Evolutionary conservation across 2,113 vertebrate species (phyloP).

Genomic region (Podarcis cretensis): DNA sequence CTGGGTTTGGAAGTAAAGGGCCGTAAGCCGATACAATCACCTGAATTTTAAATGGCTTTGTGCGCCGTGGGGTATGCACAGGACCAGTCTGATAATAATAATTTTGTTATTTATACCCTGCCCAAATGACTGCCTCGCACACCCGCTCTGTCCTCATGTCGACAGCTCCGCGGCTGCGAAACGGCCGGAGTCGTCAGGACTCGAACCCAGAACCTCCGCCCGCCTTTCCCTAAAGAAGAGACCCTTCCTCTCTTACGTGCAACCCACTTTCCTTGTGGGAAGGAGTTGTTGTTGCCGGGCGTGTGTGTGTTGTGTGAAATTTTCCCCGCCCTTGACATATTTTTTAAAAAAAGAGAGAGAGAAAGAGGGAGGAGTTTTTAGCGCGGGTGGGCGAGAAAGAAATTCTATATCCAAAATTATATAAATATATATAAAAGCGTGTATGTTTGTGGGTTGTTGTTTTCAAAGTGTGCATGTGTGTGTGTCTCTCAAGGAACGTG

Average conservation of each 20-base stretch:
- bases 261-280: too few relatives aligned
- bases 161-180: not conserved
- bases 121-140: too few relatives aligned
- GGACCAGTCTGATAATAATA: too few relatives aligned
- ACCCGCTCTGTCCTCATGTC: not conserved
- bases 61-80: not conserved
- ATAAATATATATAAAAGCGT: constrained; percentile 21
- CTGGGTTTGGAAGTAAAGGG: too few relatives aligned
- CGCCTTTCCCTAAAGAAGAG: not conserved
- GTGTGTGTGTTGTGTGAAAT: too few relatives aligned
- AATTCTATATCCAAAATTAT: constrained; percentile 49
- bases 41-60: not conserved
- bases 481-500: not conserved
- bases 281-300: too few relatives aligned
- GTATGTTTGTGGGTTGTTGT: not conserved
- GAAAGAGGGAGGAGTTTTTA: not conserved
- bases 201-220: too few relatives aligned
- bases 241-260: not conserved
- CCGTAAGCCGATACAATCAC: not conserved
- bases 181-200: too few relatives aligned
- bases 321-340: not conserved
- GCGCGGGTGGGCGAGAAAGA: constrained; percentile 22
- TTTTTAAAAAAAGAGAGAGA: not conserved
- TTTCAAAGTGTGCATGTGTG: not conserved
- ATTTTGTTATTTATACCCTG: too few relatives aligned